Evolutionary conservation across 2,888 invertebrate species (phyloP).

Genomic region (Brenthis hecate): DNA sequence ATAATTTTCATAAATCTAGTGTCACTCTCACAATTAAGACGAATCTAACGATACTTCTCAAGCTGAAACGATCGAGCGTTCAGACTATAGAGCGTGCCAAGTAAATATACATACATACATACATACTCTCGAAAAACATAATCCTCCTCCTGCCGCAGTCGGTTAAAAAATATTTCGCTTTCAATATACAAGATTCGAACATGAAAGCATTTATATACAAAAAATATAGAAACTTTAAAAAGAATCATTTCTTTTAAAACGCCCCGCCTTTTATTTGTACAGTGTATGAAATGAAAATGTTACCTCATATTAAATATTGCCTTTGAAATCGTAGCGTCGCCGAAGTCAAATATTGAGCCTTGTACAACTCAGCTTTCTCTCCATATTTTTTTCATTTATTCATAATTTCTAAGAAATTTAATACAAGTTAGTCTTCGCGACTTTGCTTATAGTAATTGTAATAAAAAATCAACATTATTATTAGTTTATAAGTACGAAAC

Average conservation of each 20-base stretch:
- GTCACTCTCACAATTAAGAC: no score
- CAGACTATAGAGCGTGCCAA: no score
- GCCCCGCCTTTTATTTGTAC: constrained; percentile 35
- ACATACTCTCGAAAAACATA: no score
- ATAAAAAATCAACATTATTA: no score
- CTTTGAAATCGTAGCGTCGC: constrained; percentile 35
- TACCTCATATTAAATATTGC: constrained; percentile 41
- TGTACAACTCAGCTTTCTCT: constrained; percentile 23
- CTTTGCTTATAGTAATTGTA: no score
- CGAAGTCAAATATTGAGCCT: constrained; percentile 35
- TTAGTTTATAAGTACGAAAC: no score
- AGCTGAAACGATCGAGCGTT: no score
- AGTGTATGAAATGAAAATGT: constrained; percentile 42
- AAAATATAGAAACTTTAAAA: constrained; percentile 26
- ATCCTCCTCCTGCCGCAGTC: no score
- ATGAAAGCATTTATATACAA: constrained; percentile 2
- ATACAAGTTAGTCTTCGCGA: background rate
- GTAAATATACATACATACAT: no score
- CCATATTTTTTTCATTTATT: constrained; percentile 31
- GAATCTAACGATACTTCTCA: no score
- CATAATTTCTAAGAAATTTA: constrained; percentile 24
- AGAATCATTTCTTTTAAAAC: constrained; percentile 29
- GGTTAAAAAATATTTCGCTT: no score
- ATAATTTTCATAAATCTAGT: no score
- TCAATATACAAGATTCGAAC: background rate